Base-by-base conservation (phyloP, 1,140 invertebrate genomes). In the Drosophila virilis region DNA sequence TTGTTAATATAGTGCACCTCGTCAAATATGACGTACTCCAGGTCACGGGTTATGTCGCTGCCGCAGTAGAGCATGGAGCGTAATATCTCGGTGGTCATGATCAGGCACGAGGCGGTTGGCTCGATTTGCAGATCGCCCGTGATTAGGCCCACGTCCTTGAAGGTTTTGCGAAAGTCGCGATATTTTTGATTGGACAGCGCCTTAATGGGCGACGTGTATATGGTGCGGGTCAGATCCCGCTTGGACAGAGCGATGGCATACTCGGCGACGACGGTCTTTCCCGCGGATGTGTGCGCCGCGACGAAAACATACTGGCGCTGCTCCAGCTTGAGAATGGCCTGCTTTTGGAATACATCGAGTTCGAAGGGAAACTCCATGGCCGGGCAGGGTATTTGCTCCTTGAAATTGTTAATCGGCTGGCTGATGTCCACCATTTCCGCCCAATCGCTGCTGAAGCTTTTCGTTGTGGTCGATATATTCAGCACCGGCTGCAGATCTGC, bases 1-100 rank as follows among this genome's bases (percentile, higher is more conserved):
- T 99, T 97, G 92, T 99, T 99, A 51, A 99, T 98, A 89, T 99
- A 99, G 93, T 99, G 99, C 28, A 99, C 98, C 94, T 99, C 99
- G 93, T 99, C 99, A 92, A 99, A 99, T 81, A 99, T 98, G 3
- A 99, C 99, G 94, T 98, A 99, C 92, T 99, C 98, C 50, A 99
- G 93, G 93, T 99, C 98, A 60, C 98, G 94, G 3, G 99, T 96
- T 58, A 98, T 96, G 90, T 99, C 98, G 61, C 97, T 98, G 17
- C 97, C 98, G 90, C 97, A 97, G 91, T 99, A 99, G 1, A 99
- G 92, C 98, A 99, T 99, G 0, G 97, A 98, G 70, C 98, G 95
- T 12, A 99, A 93, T 89, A 99, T 99, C 94, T 99, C 99, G 1
- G 99, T 99, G 0, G 99, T 99, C 98, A 99, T 99, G 45, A 99